A percentile compares a stretch with the other conserved stretches of the same genome.
phyloP scores from a whole-genome alignment of 2,113 vertebrate genomes.

The Menura novaehollandiae region DNA sequence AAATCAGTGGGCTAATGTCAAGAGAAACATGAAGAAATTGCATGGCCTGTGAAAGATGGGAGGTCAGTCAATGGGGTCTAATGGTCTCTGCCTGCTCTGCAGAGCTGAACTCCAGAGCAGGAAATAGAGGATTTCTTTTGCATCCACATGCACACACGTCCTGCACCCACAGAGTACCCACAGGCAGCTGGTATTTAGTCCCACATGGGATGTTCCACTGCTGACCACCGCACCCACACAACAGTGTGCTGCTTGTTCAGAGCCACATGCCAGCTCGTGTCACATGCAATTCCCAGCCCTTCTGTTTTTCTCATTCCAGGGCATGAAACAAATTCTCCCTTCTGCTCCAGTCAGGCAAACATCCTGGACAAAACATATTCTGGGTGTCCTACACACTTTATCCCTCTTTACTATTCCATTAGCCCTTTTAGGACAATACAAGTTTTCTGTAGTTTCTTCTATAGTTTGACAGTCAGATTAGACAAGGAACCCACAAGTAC shows the following conservation, averaged over 20 bases:
- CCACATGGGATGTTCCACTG: neutral
- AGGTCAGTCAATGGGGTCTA: neutral
- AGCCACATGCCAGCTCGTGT: neutral
- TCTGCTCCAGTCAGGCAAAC: neutral
- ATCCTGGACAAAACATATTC: neutral
- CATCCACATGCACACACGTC: neutral
- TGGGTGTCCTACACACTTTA: neutral
- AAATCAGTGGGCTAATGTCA: neutral
- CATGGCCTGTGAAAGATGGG: neutral
- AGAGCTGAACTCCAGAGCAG: neutral
- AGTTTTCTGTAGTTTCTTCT: neutral
- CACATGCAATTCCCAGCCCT: neutral
- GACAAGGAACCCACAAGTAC: neutral
- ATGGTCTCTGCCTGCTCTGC: neutral
- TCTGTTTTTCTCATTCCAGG: neutral
- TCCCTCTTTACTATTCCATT: neutral
- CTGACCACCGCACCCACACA: neutral
- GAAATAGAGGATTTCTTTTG: neutral
- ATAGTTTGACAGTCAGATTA: neutral
- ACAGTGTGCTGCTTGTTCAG: neutral
- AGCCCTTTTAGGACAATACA: neutral
- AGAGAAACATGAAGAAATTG: neutral
- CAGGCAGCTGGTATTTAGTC: neutral
- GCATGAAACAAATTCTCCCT: neutral
- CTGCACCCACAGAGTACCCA: accelerated